Conservation (phyloP, 2,888 invertebrate genomes). For the Anoplius nigerrimus region DNA sequence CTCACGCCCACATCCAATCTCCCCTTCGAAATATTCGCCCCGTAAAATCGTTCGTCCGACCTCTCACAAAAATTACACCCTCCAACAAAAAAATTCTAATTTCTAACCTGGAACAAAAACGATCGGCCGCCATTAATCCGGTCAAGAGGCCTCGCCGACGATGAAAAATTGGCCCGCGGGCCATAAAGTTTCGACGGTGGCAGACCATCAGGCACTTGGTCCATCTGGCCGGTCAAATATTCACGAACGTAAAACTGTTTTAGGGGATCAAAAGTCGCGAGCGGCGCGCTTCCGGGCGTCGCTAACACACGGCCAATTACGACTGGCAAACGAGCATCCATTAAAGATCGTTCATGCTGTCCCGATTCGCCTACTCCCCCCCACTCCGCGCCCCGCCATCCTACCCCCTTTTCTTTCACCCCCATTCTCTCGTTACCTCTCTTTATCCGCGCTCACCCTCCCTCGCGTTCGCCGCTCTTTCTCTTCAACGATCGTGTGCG, state of each 20-base stretch:
- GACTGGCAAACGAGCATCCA: slow-evolving; percentile 41
- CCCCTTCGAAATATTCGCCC: too few species aligned
- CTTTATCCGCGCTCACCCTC: background rate
- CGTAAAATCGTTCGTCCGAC: too few species aligned
- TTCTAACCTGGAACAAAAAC: too few species aligned
- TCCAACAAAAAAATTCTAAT: too few species aligned
- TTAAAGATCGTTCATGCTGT: slow-evolving; percentile 43
- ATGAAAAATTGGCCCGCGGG: too few species aligned
- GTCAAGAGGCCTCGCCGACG: too few species aligned
- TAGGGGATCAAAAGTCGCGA: slow-evolving; percentile 28
- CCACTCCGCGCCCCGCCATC: background rate
- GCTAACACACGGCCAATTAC: slow-evolving; percentile 46
- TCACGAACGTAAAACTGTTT: slow-evolving; percentile 21
- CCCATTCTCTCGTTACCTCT: background rate
- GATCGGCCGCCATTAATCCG: too few species aligned
- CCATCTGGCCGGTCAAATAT: slow-evolving; percentile 19
- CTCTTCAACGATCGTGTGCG: slow-evolving; percentile 4
- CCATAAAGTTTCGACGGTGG: too few species aligned
- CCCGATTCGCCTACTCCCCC: slow-evolving; percentile 36
- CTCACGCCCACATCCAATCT: too few species aligned
- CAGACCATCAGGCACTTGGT: too few species aligned
- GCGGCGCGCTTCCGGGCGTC: slow-evolving; percentile 36
- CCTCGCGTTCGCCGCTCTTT: background rate
- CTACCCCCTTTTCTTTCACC: slow-evolving; percentile 7
- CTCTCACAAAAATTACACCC: too few species aligned